Base-by-base conservation (phyloP, 2,113 vertebrate species). In the Gulo gulo region DNA sequence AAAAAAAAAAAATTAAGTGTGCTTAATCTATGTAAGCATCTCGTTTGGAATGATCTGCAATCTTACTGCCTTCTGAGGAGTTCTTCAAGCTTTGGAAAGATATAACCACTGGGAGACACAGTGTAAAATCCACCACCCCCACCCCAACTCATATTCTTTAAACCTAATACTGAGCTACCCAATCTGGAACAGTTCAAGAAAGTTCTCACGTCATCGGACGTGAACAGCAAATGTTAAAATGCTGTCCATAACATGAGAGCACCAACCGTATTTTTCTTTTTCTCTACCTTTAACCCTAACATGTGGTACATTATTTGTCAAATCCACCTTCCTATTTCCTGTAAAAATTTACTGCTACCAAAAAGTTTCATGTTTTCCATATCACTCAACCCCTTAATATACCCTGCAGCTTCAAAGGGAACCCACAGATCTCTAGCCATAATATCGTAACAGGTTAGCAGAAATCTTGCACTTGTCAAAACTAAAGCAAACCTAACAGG, bases 1-100 rank as follows among this genome's bases (percentile, higher is more conserved):
- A 26, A 61, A 59, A 24, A 9, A n/a, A 50, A 94, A 90, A 67
- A 63, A 31, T 50, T 52, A 67, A 34, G 31, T 52, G 18, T 21
- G 47, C 29, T 83, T 84, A 45, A 92, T 88, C 78, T 71, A 84
- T 12, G 18, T 47, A 89, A 81, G 13, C 79, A 42, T 71, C 36
- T 94, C 50, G 36, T 42, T 26, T 59, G 85, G 16, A 91, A 94
- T 55, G 18, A 97, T n/a, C 1, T 84, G 14, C 45, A 78, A 63
- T 88, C 59, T 71, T 78, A 91, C 29, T 59, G 74, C 74, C 90
- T 90, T 91, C n/a, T 45, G 59, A 13, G 42, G 14, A 92, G 23
- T 63, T 20, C 52, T 96, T 86, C n/a, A 79, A 95, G 71, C 67
- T 90, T 96, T 69, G 80, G 31, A 59, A 92, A 92, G 39, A 87